These are phyloP conservation scores for Cephalophus harveyi DNA, from an alignment of 2,113 vertebrate species.

Conservation along the genomic window DNA sequence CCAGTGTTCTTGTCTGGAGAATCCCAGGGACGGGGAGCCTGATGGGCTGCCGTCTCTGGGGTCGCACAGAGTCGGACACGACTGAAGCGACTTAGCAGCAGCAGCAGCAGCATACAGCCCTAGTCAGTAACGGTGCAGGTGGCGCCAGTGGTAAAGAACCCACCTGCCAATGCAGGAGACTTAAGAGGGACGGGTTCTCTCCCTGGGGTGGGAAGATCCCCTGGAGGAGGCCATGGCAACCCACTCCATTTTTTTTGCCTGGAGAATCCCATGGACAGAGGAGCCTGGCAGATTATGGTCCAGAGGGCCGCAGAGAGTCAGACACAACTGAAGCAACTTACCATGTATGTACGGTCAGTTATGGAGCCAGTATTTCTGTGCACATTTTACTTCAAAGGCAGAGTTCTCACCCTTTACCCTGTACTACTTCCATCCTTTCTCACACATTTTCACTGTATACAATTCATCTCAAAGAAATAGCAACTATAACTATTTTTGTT, in stretches of 20 bases:
- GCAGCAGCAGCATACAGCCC: too few relatives aligned
- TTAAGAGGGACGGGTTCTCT: neutral
- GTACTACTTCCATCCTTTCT: neutral
- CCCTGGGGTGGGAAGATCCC: neutral
- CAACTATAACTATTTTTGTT: neutral
- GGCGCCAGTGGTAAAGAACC: neutral
- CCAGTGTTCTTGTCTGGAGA: too few relatives aligned
- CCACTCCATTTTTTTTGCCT: neutral
- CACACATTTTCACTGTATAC: neutral
- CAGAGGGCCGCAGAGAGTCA: neutral
- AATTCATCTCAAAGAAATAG: neutral
- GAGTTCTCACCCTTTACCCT: neutral
- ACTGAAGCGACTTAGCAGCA: too few relatives aligned
- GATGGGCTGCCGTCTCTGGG: too few relatives aligned
- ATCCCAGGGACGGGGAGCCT: too few relatives aligned
- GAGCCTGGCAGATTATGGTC: neutral
- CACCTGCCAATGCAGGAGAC: neutral
- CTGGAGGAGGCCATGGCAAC: neutral
- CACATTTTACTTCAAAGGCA: neutral
- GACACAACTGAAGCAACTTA: neutral
- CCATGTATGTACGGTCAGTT: neutral
- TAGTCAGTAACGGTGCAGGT: neutral
- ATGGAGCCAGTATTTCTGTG: neutral
- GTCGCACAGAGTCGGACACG: too few relatives aligned
- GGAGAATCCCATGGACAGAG: neutral